phyloP scores from a whole-genome alignment of 2,797 vertebrate species.

The Nannoperca obscura region DNA sequence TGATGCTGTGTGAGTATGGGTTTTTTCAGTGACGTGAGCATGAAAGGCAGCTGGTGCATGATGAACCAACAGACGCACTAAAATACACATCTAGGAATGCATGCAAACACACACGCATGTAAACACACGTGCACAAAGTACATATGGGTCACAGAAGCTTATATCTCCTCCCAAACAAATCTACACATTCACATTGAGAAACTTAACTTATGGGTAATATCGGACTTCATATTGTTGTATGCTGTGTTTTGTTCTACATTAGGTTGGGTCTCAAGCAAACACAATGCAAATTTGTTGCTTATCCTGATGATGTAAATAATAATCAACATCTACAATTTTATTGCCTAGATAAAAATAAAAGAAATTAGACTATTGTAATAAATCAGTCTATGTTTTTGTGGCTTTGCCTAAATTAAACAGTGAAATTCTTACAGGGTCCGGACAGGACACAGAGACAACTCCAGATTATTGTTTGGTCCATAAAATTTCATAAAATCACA shows the following conservation, averaged over 20 bases:
- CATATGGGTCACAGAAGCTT: neutral
- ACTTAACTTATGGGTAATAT: neutral
- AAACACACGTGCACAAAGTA: neutral
- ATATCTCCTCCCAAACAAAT: constrained; percentile 7
- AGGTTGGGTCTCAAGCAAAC: neutral
- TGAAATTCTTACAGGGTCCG: neutral
- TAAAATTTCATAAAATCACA: neutral
- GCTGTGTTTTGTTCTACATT: neutral
- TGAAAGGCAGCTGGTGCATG: constrained; percentile 65
- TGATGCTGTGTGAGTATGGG: constrained; percentile 62
- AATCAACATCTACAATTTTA: neutral
- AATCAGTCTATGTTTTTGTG: neutral
- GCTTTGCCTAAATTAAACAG: neutral
- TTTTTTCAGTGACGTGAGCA: constrained; percentile 68
- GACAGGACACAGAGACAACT: neutral
- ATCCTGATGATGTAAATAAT: constrained; percentile 1
- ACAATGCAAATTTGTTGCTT: neutral
- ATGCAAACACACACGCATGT: constrained; percentile 5
- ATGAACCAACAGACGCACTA: constrained; percentile 47
- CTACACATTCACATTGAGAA: neutral
- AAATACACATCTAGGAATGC: constrained; percentile 54
- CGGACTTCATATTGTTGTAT: neutral
- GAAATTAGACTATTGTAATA: neutral
- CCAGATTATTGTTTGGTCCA: neutral
- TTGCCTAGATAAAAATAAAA: neutral